Base-by-base conservation (phyloP, 2,888 invertebrate species). In the Macrosoma leucophasiata region DNA sequence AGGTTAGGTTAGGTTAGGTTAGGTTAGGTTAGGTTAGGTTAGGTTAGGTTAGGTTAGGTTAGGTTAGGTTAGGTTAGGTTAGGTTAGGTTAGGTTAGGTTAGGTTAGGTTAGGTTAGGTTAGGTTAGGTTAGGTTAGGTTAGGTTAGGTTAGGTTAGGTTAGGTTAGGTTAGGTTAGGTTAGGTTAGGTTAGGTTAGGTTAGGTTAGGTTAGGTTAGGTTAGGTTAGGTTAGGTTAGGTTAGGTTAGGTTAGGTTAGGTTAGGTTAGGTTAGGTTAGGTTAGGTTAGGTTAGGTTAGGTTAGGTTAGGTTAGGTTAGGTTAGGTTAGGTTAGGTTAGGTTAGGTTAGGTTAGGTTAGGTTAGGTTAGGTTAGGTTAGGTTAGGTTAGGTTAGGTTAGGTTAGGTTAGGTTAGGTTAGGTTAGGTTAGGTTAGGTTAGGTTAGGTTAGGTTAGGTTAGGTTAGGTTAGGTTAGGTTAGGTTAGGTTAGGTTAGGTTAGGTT, bases 401-500 rank as follows among this genome's bases (percentile, higher is more conserved):
- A 33, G 37, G 33, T 37, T 25, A 33, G 33, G 33, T 34, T 39
- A 33, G 37, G 41, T 37, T 38, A 34, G 35, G 41, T 37, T 41
- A 36, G 38, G 35, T 41, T 41, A 33, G 41, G 36, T 36, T 36
- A 25, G 34, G 31, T 32, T 33, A 30, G 18, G 19, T 4, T 30
- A 21, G 13, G n/a, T 22, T 22, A 8, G 9, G 7, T 20, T 20
- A 8, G n/a, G 9, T 20, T 20, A n/a, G n/a, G n/a, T 28, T 18
- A n/a, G 24, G 13, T 35, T 40, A 32, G 36, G 35, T 40, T 43
- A 38, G 34, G 37, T 40, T 36, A 34, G 35, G 36, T 40, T 40
- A 33, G 40, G 43, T 43, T 40, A 36, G 35, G 40, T 33, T 33
- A 40, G 35, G 36, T 40, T 43, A 36, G 38, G 35, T 43, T 40